phyloP scores from a whole-genome alignment of 2,888 invertebrate species.

The Pilophorus perplexus region DNA sequence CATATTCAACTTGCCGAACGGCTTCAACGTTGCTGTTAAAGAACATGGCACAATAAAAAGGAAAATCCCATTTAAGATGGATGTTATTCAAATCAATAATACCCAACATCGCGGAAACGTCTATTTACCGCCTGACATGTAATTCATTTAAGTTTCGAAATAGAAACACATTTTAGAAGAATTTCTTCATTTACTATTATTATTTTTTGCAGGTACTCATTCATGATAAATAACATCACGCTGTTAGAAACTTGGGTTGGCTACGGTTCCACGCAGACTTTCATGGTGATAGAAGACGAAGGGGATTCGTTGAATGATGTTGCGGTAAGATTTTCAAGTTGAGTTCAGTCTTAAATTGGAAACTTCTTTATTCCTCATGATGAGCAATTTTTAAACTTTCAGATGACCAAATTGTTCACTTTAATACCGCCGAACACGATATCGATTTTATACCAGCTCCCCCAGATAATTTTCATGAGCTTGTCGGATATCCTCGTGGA shows the following conservation, averaged over 20 bases:
- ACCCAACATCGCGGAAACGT: too few species aligned
- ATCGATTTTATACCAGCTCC: constrained; percentile 10
- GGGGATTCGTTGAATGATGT: neutral
- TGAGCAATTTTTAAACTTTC: neutral
- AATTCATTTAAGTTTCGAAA: too few species aligned
- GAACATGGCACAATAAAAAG: too few species aligned
- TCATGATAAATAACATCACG: neutral
- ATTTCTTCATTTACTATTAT: too few species aligned
- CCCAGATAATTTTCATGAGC: neutral
- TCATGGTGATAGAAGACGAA: neutral
- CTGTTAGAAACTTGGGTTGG: neutral
- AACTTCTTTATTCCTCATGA: neutral
- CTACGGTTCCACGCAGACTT: neutral
- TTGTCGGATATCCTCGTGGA: constrained; percentile 12
- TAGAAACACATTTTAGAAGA: too few species aligned
- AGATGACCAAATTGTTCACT: constrained; percentile 13
- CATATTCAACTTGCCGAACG: too few species aligned
- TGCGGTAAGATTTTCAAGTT: too few species aligned
- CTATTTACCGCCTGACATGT: too few species aligned
- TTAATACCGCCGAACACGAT: neutral
- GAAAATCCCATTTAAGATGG: too few species aligned
- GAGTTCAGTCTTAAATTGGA: neutral
- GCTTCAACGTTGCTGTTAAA: too few species aligned
- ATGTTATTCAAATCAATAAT: too few species aligned
- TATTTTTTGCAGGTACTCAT: constrained; percentile 9